Base-by-base conservation (phyloP, 2,113 vertebrate genomes). In the Urocitellus parryii region DNA sequence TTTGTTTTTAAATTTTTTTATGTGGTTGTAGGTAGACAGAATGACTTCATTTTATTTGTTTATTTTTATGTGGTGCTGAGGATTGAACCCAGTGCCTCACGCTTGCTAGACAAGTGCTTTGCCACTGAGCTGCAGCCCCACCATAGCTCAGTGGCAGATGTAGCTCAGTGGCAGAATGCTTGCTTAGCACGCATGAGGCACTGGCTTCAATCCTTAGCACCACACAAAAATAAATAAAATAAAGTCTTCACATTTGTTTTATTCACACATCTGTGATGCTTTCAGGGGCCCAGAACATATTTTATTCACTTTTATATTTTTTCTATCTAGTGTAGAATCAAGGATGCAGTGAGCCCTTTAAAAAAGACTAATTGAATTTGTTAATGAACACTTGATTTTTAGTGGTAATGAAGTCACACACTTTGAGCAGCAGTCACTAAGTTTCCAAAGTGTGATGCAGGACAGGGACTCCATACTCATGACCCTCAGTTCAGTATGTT, bases 271-370 rank as follows among this genome's bases (percentile, higher is more conserved):
- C 56, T 97, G 25, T 91, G 78, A 68, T 89, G 18, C 5, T 81
- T 96, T 95, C 58, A 96, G 81, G 87, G 90, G 16, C 70, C 76
- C 37, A 90, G 25, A 82, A 70, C 11, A 17, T 95, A 73, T 51
- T 91, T 91, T 82, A 48, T 91, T 88, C 78, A 63, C 56, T 91
- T 97, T 87, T 93, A 39, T 88, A n/a, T 93, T 93, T 87, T 63
- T 93, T 65, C 67, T 45, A 45, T 51, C 29, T 83, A 9, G 6
- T 89, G 13, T 12, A 84, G 37, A 12, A 24, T 93, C 37, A 86
- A 25, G 83, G 34, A 72, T 32, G 53, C 68, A 70, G 73, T n/a
- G 45, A 81, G 5, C 9, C 27, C 68, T 70, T 91, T 37, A 34
- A 73, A 88, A 56, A 93, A 70, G 42, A 37, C 63, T 86, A 68